These are phyloP conservation scores for Enoplosus armatus DNA, from an alignment of 2,797 vertebrate species.

Conservation along the genomic window DNA sequence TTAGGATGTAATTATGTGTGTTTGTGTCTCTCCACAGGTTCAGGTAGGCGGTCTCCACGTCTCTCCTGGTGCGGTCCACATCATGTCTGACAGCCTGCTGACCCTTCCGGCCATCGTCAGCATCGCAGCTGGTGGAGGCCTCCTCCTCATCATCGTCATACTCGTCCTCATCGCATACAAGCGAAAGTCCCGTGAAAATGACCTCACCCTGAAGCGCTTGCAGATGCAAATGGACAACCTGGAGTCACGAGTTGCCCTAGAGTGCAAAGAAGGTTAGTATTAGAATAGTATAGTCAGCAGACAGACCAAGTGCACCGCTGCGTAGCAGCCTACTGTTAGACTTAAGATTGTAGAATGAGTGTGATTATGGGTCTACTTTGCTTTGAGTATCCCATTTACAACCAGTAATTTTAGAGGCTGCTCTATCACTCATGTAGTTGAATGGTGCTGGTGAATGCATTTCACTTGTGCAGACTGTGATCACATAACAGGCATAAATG, in stretches of 20 bases:
- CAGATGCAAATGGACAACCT: slow-evolving; percentile 99
- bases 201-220: slow-evolving; percentile 96
- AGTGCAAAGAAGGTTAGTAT: slow-evolving; percentile 96
- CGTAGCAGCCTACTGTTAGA: neutral
- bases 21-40: slow-evolving; percentile 83
- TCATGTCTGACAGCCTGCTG: slow-evolving; percentile 95
- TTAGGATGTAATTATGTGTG: neutral
- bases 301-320: neutral
- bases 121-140: slow-evolving; percentile 96
- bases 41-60: slow-evolving; percentile 95
- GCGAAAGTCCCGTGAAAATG: slow-evolving; percentile 96
- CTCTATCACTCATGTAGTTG: slow-evolving; percentile 18
- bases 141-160: slow-evolving; percentile 98
- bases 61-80: slow-evolving; percentile 93
- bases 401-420: slow-evolving; percentile 34
- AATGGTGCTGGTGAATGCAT: slow-evolving; percentile 25
- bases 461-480: slow-evolving; percentile 26
- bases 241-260: slow-evolving; percentile 96
- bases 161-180: slow-evolving; percentile 99
- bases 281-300: neutral
- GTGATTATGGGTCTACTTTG: slow-evolving; percentile 1
- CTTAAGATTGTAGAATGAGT: neutral
- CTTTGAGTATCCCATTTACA: slow-evolving; percentile 25
- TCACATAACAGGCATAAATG: slow-evolving; percentile 44
- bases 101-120: slow-evolving; percentile 96